Percentiles rank a stretch among this genome's conserved stretches.
These are phyloP conservation scores for Ormyrus rosae DNA, from an alignment of 2,888 invertebrate species.

Conservation along the genomic window DNA sequence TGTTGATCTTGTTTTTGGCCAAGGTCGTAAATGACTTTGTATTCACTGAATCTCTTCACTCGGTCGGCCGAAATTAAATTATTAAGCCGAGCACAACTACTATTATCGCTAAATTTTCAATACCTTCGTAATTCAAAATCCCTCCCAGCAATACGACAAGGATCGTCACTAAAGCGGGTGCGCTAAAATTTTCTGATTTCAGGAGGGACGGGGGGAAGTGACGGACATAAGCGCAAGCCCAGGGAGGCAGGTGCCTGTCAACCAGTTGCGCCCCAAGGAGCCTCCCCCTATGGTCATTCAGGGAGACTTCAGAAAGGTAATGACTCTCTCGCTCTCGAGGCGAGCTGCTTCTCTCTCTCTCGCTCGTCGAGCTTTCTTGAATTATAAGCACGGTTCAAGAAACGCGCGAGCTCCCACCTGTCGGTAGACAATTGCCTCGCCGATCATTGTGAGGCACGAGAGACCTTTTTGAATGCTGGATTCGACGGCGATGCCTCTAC, in stretches of 20 bases:
- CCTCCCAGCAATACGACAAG: background rate
- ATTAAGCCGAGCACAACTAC: too few relatives aligned
- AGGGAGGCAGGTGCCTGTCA: constrained; percentile 84
- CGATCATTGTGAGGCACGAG: constrained; percentile 33
- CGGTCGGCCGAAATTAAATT: too few relatives aligned
- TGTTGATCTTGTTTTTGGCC: background rate
- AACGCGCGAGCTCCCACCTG: background rate
- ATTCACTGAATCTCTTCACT: background rate
- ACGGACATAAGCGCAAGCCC: constrained; percentile 94
- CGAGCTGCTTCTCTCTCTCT: background rate
- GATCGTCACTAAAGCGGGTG: background rate
- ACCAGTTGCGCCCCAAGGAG: constrained; percentile 79
- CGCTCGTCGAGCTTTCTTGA: constrained; percentile 29
- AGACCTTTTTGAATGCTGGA: constrained; percentile 25
- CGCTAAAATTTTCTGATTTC: constrained; percentile 61
- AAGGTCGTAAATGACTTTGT: background rate
- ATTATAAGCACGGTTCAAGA: constrained; percentile 28
- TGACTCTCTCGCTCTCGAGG: constrained; percentile 14
- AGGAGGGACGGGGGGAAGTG: constrained; percentile 93
- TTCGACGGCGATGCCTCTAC: background rate
- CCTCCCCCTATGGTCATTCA: constrained; percentile 90
- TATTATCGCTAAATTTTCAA: too few relatives aligned
- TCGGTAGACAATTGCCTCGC: constrained; percentile 11
- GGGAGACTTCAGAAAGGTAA: constrained; percentile 94
- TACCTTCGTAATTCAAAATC: too few relatives aligned